Evolutionary conservation across 2,797 vertebrate genomes (phyloP).

Genomic region (Discoglossus pictus): DNA sequence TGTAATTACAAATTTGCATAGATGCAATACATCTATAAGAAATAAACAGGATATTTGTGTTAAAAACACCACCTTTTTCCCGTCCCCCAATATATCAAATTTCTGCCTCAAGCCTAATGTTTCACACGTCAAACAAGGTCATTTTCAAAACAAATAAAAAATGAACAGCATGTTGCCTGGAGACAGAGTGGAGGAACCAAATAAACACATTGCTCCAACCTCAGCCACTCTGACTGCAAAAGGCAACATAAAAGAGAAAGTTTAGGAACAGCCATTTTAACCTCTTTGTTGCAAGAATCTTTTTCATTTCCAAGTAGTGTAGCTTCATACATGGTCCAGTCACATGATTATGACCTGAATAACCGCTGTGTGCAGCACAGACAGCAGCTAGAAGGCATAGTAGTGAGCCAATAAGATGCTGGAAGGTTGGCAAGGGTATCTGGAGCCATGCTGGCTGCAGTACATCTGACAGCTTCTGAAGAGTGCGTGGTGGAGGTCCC

Average conservation of each 20-base stretch:
- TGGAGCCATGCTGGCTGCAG: too few species aligned
- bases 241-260: constrained; percentile 23
- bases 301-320: too few species aligned
- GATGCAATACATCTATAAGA: constrained; percentile 18
- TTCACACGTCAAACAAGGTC: constrained; percentile 47
- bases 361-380: too few species aligned
- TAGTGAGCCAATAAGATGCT: too few species aligned
- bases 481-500: too few species aligned
- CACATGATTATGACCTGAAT: too few species aligned
- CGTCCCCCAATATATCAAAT: background rate
- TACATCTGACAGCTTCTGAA: too few species aligned
- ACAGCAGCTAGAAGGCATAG: too few species aligned
- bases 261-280: constrained; percentile 19
- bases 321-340: too few species aligned
- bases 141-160: constrained; percentile 47
- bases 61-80: constrained; percentile 33
- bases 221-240: constrained; percentile 35
- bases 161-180: constrained; percentile 46
- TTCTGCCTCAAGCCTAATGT: constrained; percentile 21
- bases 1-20: background rate
- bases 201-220: constrained; percentile 47
- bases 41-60: constrained; percentile 18
- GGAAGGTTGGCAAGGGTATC: too few species aligned
- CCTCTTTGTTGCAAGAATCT: too few species aligned
- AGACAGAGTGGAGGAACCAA: constrained; percentile 42